These are phyloP conservation scores for Nasua narica DNA, from an alignment of 2,797 vertebrate genomes.

Conservation along the genomic window DNA sequence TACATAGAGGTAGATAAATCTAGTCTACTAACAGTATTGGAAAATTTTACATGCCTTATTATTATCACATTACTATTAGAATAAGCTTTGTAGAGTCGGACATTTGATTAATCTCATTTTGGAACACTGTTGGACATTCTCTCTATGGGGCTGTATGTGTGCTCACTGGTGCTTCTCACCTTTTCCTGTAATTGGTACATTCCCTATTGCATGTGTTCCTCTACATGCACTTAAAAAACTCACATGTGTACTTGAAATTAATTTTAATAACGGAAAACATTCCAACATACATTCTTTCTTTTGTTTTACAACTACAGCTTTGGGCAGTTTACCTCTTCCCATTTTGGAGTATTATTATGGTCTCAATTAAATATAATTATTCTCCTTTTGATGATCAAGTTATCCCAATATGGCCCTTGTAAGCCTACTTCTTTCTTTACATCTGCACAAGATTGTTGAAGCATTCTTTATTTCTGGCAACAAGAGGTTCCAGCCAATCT, in stretches of 20 bases:
- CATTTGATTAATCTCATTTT: background rate
- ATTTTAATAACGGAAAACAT: constrained; percentile 2
- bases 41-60: background rate
- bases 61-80: constrained; percentile 6
- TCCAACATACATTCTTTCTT: background rate
- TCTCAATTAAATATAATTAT: background rate
- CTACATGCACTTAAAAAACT: background rate
- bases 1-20: background rate
- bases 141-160: background rate
- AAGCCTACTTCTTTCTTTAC: background rate
- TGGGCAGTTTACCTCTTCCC: background rate
- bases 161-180: background rate
- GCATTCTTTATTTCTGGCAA: background rate
- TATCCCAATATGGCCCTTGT: background rate
- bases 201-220: background rate
- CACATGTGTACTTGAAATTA: background rate
- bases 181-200: background rate
- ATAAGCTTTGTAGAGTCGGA: background rate
- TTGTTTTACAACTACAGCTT: background rate
- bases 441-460: background rate
- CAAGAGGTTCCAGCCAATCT: background rate
- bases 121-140: background rate
- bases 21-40: background rate
- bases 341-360: background rate
- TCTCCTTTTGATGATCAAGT: background rate